Evolutionary conservation across 2,797 vertebrate genomes (phyloP).

Genomic region (Coregonus ussuriensis): DNA sequence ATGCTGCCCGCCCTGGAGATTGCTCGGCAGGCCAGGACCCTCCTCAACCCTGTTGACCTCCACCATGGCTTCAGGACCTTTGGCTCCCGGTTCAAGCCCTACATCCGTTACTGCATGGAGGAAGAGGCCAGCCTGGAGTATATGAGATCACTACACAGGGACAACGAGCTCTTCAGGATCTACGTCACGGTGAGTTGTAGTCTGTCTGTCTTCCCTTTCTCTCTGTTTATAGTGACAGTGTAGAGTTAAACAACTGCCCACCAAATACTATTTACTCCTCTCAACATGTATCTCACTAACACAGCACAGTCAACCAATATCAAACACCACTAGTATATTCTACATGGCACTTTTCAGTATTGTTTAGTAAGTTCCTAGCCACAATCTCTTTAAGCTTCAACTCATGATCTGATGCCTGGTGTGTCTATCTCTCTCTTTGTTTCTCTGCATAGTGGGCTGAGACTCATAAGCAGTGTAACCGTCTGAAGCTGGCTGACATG

Average conservation of each 20-base stretch:
- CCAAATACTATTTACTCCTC: background rate
- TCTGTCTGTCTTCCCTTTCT: background rate
- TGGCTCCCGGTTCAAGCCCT: constrained; percentile 89
- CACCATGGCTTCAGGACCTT: constrained; percentile 88
- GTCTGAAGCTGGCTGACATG: constrained; percentile 96
- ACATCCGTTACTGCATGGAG: constrained; percentile 94
- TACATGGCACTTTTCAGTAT: background rate
- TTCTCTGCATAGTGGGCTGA: constrained; percentile 86
- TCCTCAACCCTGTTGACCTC: constrained; percentile 84
- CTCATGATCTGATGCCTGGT: constrained; percentile 1
- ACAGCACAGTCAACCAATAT: background rate
- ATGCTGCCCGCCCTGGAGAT: constrained; percentile 87
- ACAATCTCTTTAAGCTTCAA: background rate
- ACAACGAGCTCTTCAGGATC: constrained; percentile 90
- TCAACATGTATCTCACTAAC: background rate
- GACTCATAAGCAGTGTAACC: constrained; percentile 90
- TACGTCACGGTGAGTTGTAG: constrained; percentile 85
- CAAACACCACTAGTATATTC: background rate
- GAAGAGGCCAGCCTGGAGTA: constrained; percentile 95
- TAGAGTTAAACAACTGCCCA: background rate
- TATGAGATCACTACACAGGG: constrained; percentile 87
- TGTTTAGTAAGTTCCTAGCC: background rate
- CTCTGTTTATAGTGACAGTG: background rate
- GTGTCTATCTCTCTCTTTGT: background rate
- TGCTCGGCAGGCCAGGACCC: constrained; percentile 73